Conservation (phyloP, 2,113 vertebrate genomes). For the Agapornis roseicollis region DNA sequence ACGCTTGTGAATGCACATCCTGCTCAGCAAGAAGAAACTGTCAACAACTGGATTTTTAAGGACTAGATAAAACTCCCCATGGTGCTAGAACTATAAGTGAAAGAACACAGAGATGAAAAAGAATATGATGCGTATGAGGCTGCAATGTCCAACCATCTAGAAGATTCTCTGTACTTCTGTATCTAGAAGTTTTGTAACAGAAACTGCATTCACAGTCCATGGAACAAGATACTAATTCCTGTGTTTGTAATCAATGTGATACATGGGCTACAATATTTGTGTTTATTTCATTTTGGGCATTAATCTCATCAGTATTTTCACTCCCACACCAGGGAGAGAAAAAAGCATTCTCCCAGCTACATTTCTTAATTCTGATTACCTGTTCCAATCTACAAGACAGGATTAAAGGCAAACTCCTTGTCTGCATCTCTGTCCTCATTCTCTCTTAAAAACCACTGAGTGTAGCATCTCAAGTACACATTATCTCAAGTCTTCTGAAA, state of each 20-base stretch:
- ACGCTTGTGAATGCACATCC: background rate
- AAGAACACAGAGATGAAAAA: background rate
- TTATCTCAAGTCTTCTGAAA: background rate
- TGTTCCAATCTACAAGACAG: background rate
- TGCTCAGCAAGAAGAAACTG: background rate
- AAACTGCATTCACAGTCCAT: background rate
- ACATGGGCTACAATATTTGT: background rate
- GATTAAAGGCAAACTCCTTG: background rate
- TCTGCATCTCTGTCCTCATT: background rate
- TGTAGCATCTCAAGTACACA: background rate
- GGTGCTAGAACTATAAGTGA: background rate
- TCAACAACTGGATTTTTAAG: background rate
- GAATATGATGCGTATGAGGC: rapidly evolving
- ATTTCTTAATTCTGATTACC: background rate
- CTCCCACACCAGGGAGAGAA: background rate
- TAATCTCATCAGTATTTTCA: background rate
- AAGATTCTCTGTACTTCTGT: background rate
- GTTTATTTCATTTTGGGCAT: background rate
- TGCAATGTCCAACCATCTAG: background rate
- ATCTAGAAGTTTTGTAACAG: background rate
- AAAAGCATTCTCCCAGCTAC: background rate
- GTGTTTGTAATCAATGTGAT: background rate
- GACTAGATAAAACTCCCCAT: background rate
- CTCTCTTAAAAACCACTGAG: background rate
- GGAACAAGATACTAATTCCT: background rate